Base-by-base conservation (phyloP, 2,888 invertebrate species). In the Drosophila algonquin region DNA sequence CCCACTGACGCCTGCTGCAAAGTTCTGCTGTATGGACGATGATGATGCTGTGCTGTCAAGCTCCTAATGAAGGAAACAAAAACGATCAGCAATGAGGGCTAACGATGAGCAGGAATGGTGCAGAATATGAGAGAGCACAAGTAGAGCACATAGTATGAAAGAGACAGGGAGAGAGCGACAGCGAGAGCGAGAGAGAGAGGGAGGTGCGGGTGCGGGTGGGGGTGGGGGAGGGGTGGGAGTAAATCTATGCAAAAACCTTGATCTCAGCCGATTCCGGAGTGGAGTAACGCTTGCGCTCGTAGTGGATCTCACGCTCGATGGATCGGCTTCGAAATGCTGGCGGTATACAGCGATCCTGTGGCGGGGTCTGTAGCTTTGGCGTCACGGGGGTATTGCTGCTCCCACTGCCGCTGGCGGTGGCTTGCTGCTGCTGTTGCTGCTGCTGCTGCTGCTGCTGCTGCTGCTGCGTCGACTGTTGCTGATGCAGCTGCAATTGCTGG, bases 1-100 rank as follows among this genome's bases (percentile, higher is more conserved):
- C 48, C 56, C 40, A 48, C 62, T 30, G 89, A 83, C 77, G 89
- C 89, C 76, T 91, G 91, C 76, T 91, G 91, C 85, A 35, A 67
- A 67, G 21, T 27, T 56, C 45, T 67, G 67, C 50, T 67, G 67
- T 5, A 61, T 67, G 67, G 67, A 67, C n/a, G 67, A 67, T 57
- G 92, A 91, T 83, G 92, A 90, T 90, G 92, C 91, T 77, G 91
- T 91, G 84, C 92, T 91, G 80, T 86, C 79, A 64, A 87, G 88
- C 77, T 91, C 92, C 92, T 91, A 56, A 30, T n/a, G 21, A 46
- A 54, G 54, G 21, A 16, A 52, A 52, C 7, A 40, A 1, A 14
- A 0, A 40, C 14, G 40, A 40, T 40, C 7, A 40, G 40, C 40
- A n/a, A 40, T 40, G n/a, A 2, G n/a, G 40, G 1, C 7, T 2